Percentiles rank a stretch among this genome's conserved stretches.
phyloP scores from a whole-genome alignment of 2,888 invertebrate species.

The Cactoblastis cactorum region DNA sequence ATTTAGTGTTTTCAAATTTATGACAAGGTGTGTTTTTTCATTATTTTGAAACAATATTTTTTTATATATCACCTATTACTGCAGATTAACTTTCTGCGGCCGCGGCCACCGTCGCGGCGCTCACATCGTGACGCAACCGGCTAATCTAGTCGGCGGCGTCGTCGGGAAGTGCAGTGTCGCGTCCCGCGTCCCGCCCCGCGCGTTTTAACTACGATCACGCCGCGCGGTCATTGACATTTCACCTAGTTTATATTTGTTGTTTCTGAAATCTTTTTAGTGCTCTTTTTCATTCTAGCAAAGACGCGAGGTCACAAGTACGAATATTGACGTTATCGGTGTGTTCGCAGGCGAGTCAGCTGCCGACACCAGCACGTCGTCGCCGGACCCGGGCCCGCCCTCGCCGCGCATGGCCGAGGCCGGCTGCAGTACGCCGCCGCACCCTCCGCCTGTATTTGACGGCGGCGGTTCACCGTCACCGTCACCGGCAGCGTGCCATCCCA shows the following conservation, averaged over 20 bases:
- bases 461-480: constrained; percentile 67
- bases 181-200: constrained; percentile 71
- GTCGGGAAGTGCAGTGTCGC: constrained; percentile 80
- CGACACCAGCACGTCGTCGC: constrained; percentile 95
- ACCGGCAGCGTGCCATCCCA: constrained; percentile 68
- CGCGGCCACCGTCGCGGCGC: constrained; percentile 45
- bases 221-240: constrained; percentile 76
- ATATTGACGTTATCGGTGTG: constrained; percentile 56
- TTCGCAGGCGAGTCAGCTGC: constrained; percentile 92
- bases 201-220: constrained; percentile 63
- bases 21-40: neutral
- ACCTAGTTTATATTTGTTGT: constrained; percentile 77
- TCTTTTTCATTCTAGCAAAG: constrained; percentile 50
- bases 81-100: constrained; percentile 47
- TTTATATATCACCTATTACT: constrained; percentile 25
- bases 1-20: neutral
- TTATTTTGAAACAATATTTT: neutral
- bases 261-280: constrained; percentile 62
- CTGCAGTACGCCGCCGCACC: constrained; percentile 81
- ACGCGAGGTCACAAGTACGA: constrained; percentile 34
- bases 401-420: constrained; percentile 87
- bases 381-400: constrained; percentile 92
- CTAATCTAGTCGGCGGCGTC: constrained; percentile 77
- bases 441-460: constrained; percentile 75
- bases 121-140: constrained; percentile 74